These are phyloP conservation scores for Ctenomys sociabilis DNA, from an alignment of 2,113 vertebrate species.

Conservation along the genomic window DNA sequence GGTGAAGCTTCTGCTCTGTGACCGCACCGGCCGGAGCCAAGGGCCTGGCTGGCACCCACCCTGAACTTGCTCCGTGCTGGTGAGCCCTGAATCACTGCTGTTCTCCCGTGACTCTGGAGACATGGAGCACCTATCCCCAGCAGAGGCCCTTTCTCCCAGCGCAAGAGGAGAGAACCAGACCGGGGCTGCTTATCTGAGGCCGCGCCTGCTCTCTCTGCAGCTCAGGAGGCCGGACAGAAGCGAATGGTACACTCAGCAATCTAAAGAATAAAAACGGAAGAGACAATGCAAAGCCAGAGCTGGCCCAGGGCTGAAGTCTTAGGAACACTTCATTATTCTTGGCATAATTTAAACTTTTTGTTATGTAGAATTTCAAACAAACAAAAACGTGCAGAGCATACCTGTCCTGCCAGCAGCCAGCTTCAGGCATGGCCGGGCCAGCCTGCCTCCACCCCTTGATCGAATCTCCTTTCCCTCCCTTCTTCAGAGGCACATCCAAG, in stretches of 20 bases:
- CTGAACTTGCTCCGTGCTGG: accelerated
- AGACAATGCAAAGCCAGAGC: not conserved
- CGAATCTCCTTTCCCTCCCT: not conserved
- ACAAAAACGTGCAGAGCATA: not conserved
- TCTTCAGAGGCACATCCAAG: not conserved
- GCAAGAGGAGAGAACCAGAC: not conserved
- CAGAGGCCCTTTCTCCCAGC: not conserved
- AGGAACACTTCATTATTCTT: not conserved
- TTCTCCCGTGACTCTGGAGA: not conserved
- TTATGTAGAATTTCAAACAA: not conserved
- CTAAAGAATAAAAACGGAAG: not conserved
- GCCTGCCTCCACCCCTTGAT: not conserved
- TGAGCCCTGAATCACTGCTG: accelerated
- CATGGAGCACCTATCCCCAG: accelerated
- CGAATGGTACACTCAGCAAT: not conserved
- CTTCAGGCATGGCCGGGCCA: not conserved
- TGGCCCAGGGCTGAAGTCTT: not conserved
- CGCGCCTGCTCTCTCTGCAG: not conserved
- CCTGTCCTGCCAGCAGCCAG: accelerated
- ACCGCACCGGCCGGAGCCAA: accelerated
- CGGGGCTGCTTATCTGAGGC: not conserved
- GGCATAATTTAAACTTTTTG: not conserved
- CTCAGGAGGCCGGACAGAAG: accelerated
- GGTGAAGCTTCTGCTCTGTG: not conserved
- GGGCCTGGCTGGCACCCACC: not conserved